These are phyloP conservation scores for Capreolus pygargus DNA, from an alignment of 2,113 vertebrate species.

Conservation along the genomic window DNA sequence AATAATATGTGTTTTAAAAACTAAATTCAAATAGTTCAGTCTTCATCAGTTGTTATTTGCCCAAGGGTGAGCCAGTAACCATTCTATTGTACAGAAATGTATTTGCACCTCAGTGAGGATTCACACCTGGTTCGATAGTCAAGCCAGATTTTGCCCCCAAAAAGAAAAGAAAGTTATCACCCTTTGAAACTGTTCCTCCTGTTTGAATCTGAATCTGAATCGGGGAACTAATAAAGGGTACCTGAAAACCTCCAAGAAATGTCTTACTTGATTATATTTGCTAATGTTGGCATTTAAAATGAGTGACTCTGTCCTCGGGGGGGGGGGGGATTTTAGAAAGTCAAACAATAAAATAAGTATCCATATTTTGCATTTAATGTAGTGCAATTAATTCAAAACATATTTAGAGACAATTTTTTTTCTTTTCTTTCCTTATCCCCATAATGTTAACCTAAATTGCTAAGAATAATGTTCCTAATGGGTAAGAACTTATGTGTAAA, in stretches of 20 bases:
- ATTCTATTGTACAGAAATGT: slow-evolving; percentile 21
- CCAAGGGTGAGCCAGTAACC: not conserved
- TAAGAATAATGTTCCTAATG: not conserved
- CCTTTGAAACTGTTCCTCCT: slow-evolving; percentile 12
- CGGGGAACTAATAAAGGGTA: not conserved
- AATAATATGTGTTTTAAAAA: not conserved
- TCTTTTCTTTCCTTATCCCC: not conserved
- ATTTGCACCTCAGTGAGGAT: slow-evolving; percentile 26
- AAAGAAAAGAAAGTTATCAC: slow-evolving; percentile 6
- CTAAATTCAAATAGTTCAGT: not conserved
- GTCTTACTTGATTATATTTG: not conserved
- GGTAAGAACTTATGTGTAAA: not conserved
- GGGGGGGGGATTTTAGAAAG: not conserved
- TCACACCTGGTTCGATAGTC: slow-evolving; percentile 31
- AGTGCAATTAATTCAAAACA: not conserved
- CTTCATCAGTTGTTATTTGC: not conserved
- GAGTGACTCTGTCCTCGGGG: not conserved
- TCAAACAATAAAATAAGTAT: not conserved
- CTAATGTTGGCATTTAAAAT: not conserved
- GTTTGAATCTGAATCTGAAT: slow-evolving; percentile 38
- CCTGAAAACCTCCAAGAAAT: not conserved
- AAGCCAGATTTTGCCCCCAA: not conserved
- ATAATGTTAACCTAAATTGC: not conserved
- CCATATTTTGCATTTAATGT: not conserved
- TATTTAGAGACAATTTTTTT: not conserved